Conservation (phyloP, 64 coral and sea anemone genomes). For the Actinia tenebrosa region DNA sequence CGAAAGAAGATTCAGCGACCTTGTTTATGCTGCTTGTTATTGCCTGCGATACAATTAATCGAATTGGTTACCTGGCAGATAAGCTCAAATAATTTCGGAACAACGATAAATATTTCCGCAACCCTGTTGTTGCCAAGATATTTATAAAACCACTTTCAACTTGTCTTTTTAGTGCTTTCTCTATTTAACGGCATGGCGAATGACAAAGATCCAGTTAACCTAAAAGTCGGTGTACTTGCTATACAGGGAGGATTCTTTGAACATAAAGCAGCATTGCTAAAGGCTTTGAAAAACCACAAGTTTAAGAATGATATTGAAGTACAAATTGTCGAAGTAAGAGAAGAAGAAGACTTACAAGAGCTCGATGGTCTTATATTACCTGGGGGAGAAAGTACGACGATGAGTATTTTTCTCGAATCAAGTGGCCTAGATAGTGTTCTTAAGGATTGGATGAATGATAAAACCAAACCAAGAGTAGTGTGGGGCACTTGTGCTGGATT, state of each 20-base stretch:
- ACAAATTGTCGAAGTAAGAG: slow-evolving; percentile 62
- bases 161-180: background rate
- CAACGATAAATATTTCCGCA: background rate
- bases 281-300: slow-evolving; percentile 43
- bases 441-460: slow-evolving; percentile 65
- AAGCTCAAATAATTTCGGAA: no score
- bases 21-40: background rate
- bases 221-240: slow-evolving; percentile 76
- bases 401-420: slow-evolving; percentile 66
- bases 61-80: no score
- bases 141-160: background rate
- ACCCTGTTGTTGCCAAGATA: background rate
- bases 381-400: slow-evolving; percentile 87
- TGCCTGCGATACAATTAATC: no score
- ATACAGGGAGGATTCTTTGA: slow-evolving; percentile 95
- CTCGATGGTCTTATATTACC: slow-evolving; percentile 90
- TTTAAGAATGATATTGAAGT: slow-evolving; percentile 32
- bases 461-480: slow-evolving; percentile 38
- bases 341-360: slow-evolving; percentile 38
- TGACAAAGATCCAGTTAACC: background rate
- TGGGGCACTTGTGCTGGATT: slow-evolving; percentile 95
- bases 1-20: background rate
- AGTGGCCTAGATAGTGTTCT: slow-evolving; percentile 63
- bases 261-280: slow-evolving; percentile 69
- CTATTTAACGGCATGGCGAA: background rate